Conservation (phyloP, 2,797 vertebrate species). For the Microchirus variegatus region DNA sequence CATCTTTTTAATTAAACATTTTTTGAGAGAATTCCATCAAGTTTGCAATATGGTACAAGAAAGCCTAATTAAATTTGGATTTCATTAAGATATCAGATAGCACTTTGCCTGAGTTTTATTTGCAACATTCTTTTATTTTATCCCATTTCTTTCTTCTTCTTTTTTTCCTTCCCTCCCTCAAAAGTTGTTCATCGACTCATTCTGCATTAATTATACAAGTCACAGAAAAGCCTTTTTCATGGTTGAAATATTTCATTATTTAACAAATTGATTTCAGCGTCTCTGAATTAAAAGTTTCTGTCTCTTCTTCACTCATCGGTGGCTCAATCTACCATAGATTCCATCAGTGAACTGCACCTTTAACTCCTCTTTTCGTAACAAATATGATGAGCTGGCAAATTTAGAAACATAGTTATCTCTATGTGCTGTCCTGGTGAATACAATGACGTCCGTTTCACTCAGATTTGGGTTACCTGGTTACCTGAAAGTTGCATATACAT, state of each 20-base stretch:
- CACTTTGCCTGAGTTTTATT: background rate
- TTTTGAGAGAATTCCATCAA: too few species aligned
- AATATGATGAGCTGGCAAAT: constrained; percentile 6
- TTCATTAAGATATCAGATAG: too few species aligned
- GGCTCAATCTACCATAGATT: background rate
- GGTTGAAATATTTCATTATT: constrained; percentile 5
- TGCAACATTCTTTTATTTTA: constrained; percentile 16
- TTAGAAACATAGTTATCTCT: too few species aligned
- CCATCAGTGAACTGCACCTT: constrained; percentile 1
- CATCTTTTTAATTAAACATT: too few species aligned
- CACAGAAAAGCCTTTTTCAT: constrained; percentile 1
- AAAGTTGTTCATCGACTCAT: constrained; percentile 6
- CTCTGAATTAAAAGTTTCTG: background rate
- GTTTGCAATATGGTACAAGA: too few species aligned
- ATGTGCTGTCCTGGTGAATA: too few species aligned
- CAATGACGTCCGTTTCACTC: too few species aligned
- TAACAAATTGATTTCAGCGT: constrained; percentile 16
- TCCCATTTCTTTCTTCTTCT: constrained; percentile 11
- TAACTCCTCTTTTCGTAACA: background rate
- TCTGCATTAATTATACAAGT: constrained; percentile 14
- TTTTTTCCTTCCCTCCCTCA: background rate
- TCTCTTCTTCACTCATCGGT: background rate
- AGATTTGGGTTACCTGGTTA: too few species aligned
- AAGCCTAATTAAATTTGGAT: too few species aligned
- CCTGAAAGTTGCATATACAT: too few species aligned